phyloP scores from a whole-genome alignment of 2,113 vertebrate species.

The Collichthys lucidus region DNA sequence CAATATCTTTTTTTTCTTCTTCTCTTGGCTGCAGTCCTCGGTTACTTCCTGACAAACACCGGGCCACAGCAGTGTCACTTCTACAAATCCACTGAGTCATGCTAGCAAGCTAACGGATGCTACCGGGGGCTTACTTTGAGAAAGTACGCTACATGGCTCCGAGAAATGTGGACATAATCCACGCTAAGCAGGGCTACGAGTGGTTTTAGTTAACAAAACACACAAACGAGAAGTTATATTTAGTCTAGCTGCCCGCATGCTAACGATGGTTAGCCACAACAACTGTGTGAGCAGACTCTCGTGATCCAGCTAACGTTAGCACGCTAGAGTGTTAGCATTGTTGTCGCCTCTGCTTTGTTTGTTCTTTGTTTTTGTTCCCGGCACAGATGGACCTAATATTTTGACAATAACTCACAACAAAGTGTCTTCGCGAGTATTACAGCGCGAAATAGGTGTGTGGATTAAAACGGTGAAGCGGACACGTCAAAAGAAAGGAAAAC shows the following conservation, averaged over 20 bases:
- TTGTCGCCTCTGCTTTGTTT: slow-evolving; percentile 36
- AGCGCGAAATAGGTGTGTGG: rapidly evolving
- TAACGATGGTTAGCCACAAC: slow-evolving; percentile 19
- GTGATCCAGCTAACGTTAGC: slow-evolving; percentile 47
- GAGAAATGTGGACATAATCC: rapidly evolving
- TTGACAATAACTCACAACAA: background rate
- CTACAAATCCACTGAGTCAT: slow-evolving; percentile 86
- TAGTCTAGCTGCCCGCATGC: background rate
- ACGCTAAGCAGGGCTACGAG: rapidly evolving
- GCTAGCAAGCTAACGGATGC: slow-evolving; percentile 78
- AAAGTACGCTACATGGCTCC: background rate
- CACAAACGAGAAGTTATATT: rapidly evolving
- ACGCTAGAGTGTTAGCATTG: slow-evolving; percentile 42
- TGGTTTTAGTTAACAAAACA: rapidly evolving
- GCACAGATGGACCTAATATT: rapidly evolving
- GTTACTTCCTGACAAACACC: slow-evolving; percentile 47
- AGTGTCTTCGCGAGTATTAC: rapidly evolving
- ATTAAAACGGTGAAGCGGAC: too few species aligned
- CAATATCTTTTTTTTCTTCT: too few species aligned
- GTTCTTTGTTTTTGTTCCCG: slow-evolving; percentile 36
- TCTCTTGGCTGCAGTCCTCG: background rate
- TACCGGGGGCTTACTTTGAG: background rate
- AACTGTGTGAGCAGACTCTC: slow-evolving; percentile 14
- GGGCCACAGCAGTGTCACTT: slow-evolving; percentile 85
- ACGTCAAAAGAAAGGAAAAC: background rate